Conservation (phyloP, 2,797 vertebrate genomes). For the Mastacembelus armatus region DNA sequence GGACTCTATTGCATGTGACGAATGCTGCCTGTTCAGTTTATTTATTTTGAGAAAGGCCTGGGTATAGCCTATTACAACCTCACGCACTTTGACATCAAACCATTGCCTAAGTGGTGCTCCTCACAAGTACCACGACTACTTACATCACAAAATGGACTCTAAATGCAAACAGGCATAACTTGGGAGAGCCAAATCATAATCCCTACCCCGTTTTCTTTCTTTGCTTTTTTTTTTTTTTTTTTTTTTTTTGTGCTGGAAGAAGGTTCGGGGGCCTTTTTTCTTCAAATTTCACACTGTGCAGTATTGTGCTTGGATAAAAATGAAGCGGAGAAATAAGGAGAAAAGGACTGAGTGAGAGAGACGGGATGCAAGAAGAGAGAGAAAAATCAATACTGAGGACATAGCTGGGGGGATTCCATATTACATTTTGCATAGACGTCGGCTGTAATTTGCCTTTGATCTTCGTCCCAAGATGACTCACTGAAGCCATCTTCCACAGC, state of each 20-base stretch:
- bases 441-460: slow-evolving; percentile 89
- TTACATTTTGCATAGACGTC: slow-evolving; percentile 89
- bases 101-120: slow-evolving; percentile 63
- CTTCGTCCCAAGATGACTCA: slow-evolving; percentile 86
- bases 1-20: slow-evolving; percentile 43
- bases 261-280: slow-evolving; percentile 67
- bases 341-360: slow-evolving; percentile 63
- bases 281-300: slow-evolving; percentile 81
- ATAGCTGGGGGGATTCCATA: slow-evolving; percentile 86
- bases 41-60: slow-evolving; percentile 70
- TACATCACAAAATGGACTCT: slow-evolving; percentile 81
- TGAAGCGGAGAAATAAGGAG: slow-evolving; percentile 69
- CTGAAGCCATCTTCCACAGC: slow-evolving; percentile 84
- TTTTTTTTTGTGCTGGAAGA: slow-evolving; percentile 58
- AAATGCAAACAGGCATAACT: slow-evolving; percentile 83
- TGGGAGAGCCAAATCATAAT: slow-evolving; percentile 61
- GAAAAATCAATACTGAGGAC: slow-evolving; percentile 84
- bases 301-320: slow-evolving; percentile 83
- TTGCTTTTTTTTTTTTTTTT: slow-evolving; percentile 20
- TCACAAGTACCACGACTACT: slow-evolving; percentile 75
- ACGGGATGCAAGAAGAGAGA: slow-evolving; percentile 68
- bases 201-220: background rate
- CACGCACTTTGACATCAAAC: slow-evolving; percentile 70
- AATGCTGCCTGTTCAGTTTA: slow-evolving; percentile 59
- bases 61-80: slow-evolving; percentile 59